Percentiles rank a stretch among this genome's conserved stretches.
Conservation (phyloP, 2,113 vertebrate genomes). For the Chionis minor region DNA sequence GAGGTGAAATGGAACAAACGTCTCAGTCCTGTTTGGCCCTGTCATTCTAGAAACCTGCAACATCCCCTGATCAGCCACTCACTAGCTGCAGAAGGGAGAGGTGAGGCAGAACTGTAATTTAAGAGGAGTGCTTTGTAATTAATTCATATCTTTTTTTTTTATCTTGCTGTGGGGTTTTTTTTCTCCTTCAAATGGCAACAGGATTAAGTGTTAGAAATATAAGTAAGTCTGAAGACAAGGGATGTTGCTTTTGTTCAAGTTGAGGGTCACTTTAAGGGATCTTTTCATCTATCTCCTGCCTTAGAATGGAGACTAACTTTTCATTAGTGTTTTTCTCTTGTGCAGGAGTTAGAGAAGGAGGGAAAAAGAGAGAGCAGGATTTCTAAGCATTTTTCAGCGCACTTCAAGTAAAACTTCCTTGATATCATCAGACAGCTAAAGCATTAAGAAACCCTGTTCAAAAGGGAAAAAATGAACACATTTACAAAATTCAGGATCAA, state of each 20-base stretch:
- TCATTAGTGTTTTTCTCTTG: not conserved
- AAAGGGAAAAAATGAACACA: not conserved
- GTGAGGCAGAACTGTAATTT: conserved; percentile 8
- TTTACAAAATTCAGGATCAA: not conserved
- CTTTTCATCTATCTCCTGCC: not conserved
- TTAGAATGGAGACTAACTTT: conserved; percentile 15
- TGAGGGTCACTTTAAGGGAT: not conserved
- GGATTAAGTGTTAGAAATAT: not conserved
- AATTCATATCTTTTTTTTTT: conserved; percentile 34
- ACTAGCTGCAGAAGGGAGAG: not conserved
- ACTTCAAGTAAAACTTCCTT: not conserved
- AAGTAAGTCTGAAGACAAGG: not conserved
- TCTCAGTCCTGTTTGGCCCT: not conserved
- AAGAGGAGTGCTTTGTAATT: conserved; percentile 21
- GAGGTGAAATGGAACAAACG: not conserved
- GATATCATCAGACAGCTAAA: not conserved
- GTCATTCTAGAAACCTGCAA: not conserved
- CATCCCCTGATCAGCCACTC: not conserved
- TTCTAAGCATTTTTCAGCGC: not conserved
- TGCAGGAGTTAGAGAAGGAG: not conserved
- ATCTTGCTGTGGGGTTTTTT: not conserved
- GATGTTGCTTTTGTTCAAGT: not conserved
- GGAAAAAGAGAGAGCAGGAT: not conserved
- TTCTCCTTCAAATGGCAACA: not conserved
- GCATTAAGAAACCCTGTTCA: not conserved